Percentiles rank a stretch among this genome's conserved stretches.
phyloP scores from a whole-genome alignment of 1,140 invertebrate species.

The Notospermus geniculatus region DNA sequence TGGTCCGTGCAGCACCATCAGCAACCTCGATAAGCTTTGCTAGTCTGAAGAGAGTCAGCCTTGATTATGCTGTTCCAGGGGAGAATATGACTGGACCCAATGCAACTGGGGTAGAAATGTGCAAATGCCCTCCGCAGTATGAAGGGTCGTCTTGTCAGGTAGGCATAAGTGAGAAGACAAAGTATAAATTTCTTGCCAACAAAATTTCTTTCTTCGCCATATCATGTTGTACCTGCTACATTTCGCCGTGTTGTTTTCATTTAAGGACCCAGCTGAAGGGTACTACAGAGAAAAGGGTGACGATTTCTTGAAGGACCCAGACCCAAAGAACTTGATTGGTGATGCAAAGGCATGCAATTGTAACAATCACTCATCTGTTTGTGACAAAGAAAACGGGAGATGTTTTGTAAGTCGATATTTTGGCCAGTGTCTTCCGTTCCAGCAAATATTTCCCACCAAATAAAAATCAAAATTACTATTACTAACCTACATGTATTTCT shows the following conservation, averaged over 20 bases:
- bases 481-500: too few relatives aligned
- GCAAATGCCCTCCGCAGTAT: slow-evolving; percentile 87
- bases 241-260: too few relatives aligned
- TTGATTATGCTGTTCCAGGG: slow-evolving; percentile 76
- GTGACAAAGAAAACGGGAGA: slow-evolving; percentile 79
- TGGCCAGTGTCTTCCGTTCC: slow-evolving; percentile 58
- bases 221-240: too few relatives aligned
- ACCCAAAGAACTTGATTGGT: not conserved
- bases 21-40: too few relatives aligned
- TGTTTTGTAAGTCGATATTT: slow-evolving; percentile 75
- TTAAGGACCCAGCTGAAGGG: slow-evolving; percentile 73
- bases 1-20: slow-evolving; percentile 68
- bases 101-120: slow-evolving; percentile 84
- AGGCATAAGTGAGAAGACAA: too few relatives aligned
- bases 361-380: slow-evolving; percentile 73
- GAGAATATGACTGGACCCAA: slow-evolving; percentile 46
- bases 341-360: slow-evolving; percentile 71
- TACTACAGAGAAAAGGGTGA: slow-evolving; percentile 65
- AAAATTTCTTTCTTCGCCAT: too few relatives aligned
- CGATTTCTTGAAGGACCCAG: too few relatives aligned
- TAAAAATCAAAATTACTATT: too few relatives aligned
- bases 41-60: slow-evolving; percentile 59
- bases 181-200: too few relatives aligned
- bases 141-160: slow-evolving; percentile 81
- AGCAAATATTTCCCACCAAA: too few relatives aligned